phyloP scores from a whole-genome alignment of 2,113 vertebrate species.

The Phalacrocorax brasilianus region DNA sequence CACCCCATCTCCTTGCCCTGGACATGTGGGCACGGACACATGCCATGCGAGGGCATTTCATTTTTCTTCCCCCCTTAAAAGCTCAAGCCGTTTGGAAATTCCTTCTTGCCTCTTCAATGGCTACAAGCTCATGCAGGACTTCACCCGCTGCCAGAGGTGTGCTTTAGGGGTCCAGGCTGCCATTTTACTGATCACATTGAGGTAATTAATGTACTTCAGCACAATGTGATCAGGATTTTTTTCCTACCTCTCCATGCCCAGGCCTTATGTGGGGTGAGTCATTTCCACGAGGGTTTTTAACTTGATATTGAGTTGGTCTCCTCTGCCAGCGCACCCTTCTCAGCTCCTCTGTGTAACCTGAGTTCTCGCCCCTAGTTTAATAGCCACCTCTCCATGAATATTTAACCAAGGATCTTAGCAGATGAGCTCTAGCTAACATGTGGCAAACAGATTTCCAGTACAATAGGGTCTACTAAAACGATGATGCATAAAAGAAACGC shows the following conservation, averaged over 20 bases:
- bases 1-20: accelerated
- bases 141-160: not conserved
- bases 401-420: slow-evolving; percentile 60
- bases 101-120: not conserved
- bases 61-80: not conserved
- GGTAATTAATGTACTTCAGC: not conserved
- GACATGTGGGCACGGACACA: accelerated
- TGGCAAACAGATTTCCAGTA: slow-evolving; percentile 69
- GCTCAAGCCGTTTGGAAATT: not conserved
- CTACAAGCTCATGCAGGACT: not conserved
- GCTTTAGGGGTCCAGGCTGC: not conserved
- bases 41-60: not conserved
- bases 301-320: not conserved
- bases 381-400: slow-evolving; percentile 61
- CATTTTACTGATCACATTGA: too few relatives aligned
- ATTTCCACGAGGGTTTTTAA: not conserved
- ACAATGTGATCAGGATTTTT: not conserved
- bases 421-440: slow-evolving; percentile 57
- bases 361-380: slow-evolving; percentile 35
- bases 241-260: not conserved
- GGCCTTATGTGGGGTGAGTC: not conserved
- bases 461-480: slow-evolving; percentile 36
- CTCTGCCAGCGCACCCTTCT: not conserved
- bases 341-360: slow-evolving; percentile 47
- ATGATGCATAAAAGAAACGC: not conserved